Base-by-base conservation (phyloP, 2,113 vertebrate genomes). In the Bos indicus region DNA sequence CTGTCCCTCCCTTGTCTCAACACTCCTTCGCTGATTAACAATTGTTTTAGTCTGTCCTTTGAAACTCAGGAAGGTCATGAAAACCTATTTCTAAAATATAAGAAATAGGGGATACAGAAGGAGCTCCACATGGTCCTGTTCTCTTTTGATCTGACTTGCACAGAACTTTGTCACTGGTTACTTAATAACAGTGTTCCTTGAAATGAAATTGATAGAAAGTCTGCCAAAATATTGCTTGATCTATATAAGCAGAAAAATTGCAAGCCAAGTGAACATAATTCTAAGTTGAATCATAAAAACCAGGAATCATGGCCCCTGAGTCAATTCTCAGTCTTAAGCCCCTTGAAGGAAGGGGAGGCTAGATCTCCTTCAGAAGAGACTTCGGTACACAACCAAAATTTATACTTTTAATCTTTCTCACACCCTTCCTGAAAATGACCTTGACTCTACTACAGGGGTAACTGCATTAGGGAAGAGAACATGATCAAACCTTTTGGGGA, bases 261-360 rank as follows among this genome's bases (percentile, higher is more conserved):
- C 23, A 57, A 1, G 2, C n/a, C 8, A 43, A 36, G 5, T 2
- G 4, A 67, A 52, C 2, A 52, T 17, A 67, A 67, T 0, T 67
- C 1, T 88, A 51, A 88, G 0, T 3, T 26, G 21, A n/a, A 67
- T 52, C 51, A 43, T 23, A 56, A 30, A 74, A 74, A 14, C 16
- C 54, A 43, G 12, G 5, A 67, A 14, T 54, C n/a, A 13, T 52
- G 10, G 3, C 12, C 16, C 11, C 16, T 74, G 10, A 56, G 16
- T 89, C 25, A 74, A 74, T 89, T 43, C 6, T 52, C 64, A 74
- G 21, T 74, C 40, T 7, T 40, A 52, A 74, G 6, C 14, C 54
- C 23, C 21, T 28, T 36, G 82, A 84, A 84, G 56, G 54, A 40
- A 57, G 7, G 2, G 13, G 82, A 84, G 13, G 6, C 12, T 36